phyloP scores from a whole-genome alignment of 2,797 vertebrate genomes.

The Enoplosus armatus region DNA sequence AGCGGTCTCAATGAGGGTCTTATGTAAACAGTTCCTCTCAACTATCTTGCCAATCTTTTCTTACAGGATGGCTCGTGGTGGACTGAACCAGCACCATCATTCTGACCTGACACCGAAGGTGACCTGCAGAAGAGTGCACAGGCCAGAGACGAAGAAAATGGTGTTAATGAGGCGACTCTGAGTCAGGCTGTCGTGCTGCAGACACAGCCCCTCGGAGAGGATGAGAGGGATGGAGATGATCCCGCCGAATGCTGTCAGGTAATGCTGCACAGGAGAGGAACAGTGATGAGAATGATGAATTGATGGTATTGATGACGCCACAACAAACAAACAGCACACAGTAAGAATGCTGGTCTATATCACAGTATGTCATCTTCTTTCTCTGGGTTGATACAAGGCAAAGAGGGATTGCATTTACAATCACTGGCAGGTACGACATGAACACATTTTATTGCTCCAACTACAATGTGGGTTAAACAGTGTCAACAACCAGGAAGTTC shows the following conservation, averaged over 20 bases:
- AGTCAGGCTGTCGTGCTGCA: conserved; percentile 91
- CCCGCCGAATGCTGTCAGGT: conserved; percentile 92
- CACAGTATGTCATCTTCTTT: not conserved
- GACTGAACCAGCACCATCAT: not conserved
- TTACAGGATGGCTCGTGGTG: not conserved
- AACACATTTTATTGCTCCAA: not conserved
- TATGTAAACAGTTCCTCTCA: not conserved
- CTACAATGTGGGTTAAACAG: not conserved
- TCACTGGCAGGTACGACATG: not conserved
- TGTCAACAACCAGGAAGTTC: not conserved
- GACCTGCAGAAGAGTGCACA: conserved; percentile 94
- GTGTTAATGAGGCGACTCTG: conserved; percentile 95
- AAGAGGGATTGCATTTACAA: not conserved
- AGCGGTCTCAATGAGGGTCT: not conserved
- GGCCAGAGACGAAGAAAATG: conserved; percentile 93
- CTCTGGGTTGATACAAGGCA: not conserved
- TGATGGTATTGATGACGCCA: not conserved
- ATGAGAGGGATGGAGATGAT: conserved; percentile 92
- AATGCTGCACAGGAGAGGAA: conserved; percentile 86
- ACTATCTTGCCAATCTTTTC: not conserved
- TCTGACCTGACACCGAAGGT: conserved; percentile 92
- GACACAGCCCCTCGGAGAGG: conserved; percentile 91
- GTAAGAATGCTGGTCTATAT: not conserved
- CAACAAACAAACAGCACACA: not conserved
- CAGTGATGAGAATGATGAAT: not conserved